A percentile compares a stretch with the other conserved stretches of the same genome.
phyloP scores from a whole-genome alignment of 2,888 invertebrate genomes.

The Eupelmus urozonus region DNA sequence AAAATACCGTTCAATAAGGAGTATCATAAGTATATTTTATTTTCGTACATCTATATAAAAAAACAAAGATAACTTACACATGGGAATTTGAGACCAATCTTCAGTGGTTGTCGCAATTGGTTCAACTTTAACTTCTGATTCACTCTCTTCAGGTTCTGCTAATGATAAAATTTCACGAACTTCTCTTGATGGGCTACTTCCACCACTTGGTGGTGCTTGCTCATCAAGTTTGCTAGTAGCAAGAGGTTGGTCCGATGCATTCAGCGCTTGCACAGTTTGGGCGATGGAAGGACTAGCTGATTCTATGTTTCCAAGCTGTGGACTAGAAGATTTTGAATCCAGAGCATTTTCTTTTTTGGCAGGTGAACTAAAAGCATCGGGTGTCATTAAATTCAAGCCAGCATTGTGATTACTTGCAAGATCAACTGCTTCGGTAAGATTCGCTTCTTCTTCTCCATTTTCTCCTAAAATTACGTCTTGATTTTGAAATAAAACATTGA shows the following conservation, averaged over 20 bases:
- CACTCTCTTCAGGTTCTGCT: slow-evolving; percentile 78
- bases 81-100: slow-evolving; percentile 77
- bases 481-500: not conserved
- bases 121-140: slow-evolving; percentile 65
- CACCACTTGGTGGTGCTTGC: slow-evolving; percentile 83
- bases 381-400: slow-evolving; percentile 88
- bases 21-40: not conserved
- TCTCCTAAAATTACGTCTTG: slow-evolving; percentile 61
- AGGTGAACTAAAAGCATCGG: slow-evolving; percentile 88
- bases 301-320: slow-evolving; percentile 70
- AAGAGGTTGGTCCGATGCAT: slow-evolving; percentile 69
- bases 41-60: slow-evolving; percentile 51
- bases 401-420: slow-evolving; percentile 72
- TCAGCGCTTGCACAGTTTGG: slow-evolving; percentile 71
- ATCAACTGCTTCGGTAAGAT: slow-evolving; percentile 73
- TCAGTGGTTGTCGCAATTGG: slow-evolving; percentile 65
- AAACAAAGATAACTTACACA: slow-evolving; percentile 62
- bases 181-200: slow-evolving; percentile 93
- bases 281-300: slow-evolving; percentile 71
- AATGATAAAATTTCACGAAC: slow-evolving; percentile 91
- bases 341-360: slow-evolving; percentile 78
- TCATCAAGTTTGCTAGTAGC: slow-evolving; percentile 70
- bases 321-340: slow-evolving; percentile 72
- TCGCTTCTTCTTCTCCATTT: slow-evolving; percentile 69
- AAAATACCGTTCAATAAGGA: not conserved